These are phyloP conservation scores for Recurvirostra avosetta DNA, from an alignment of 2,113 vertebrate species.

Conservation along the genomic window DNA sequence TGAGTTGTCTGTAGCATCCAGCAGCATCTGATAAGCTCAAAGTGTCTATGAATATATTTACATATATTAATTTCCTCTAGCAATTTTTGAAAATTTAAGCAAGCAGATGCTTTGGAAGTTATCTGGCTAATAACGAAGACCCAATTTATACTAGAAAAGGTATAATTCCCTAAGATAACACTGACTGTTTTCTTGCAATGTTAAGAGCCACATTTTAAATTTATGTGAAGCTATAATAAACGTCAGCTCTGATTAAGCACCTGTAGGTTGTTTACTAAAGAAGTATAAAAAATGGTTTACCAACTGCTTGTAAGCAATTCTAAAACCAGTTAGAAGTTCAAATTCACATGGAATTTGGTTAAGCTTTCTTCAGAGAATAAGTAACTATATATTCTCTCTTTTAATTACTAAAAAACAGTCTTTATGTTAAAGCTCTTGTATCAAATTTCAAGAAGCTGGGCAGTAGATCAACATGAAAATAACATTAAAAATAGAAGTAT, in stretches of 20 bases:
- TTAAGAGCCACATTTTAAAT: not conserved
- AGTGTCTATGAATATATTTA: not conserved
- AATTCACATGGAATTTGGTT: not conserved
- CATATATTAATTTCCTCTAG: not conserved
- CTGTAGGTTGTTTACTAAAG: not conserved
- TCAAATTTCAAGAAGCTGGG: not conserved
- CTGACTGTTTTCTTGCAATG: not conserved
- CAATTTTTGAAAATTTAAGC: not conserved
- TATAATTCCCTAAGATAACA: not conserved
- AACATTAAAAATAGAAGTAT: not conserved
- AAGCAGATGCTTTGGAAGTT: not conserved
- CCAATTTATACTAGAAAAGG: not conserved
- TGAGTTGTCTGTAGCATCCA: not conserved
- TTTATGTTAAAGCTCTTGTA: not conserved
- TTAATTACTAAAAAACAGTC: not conserved
- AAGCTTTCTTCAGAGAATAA: not conserved
- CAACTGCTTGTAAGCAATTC: not conserved
- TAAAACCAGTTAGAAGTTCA: not conserved
- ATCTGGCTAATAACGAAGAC: not conserved
- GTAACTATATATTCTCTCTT: not conserved
- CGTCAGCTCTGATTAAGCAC: not conserved
- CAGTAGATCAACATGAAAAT: not conserved
- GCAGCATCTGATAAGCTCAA: not conserved
- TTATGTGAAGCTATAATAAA: not conserved
- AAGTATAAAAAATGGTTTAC: not conserved